These are phyloP conservation scores for Ceratitis capitata DNA, from an alignment of 1,140 invertebrate genomes.

Conservation along the genomic window DNA sequence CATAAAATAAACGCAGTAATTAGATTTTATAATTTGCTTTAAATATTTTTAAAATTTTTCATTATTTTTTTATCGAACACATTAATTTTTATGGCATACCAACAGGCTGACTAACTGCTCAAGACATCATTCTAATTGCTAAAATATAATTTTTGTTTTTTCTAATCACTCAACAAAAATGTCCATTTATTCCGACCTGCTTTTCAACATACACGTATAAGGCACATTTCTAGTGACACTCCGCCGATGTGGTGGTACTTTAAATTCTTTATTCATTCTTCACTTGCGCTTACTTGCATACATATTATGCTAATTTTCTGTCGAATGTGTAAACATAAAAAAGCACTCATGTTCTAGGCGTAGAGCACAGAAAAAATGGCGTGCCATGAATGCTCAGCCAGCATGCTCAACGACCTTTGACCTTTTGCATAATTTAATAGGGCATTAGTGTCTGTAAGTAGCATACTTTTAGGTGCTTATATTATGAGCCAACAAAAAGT, in stretches of 20 bases:
- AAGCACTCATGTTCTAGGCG: neutral
- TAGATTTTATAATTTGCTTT: no score
- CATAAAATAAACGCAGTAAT: no score
- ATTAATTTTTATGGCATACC: no score
- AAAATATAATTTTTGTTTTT: no score
- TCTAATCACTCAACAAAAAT: no score
- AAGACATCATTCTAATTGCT: no score
- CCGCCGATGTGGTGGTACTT: neutral
- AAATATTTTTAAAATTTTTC: no score
- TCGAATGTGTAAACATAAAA: neutral
- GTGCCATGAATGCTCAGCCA: no score
- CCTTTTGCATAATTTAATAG: constrained; percentile 25
- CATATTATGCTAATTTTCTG: neutral
- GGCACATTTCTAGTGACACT: neutral
- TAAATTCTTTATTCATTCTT: neutral
- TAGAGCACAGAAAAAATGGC: neutral
- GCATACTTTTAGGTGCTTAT: constrained; percentile 12
- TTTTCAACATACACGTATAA: no score
- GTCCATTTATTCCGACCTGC: neutral
- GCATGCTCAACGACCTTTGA: neutral
- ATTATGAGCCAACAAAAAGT: neutral
- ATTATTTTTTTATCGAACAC: no score
- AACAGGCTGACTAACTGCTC: no score
- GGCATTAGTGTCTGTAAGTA: neutral
- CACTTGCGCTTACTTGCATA: neutral